Base-by-base conservation (phyloP, 2,113 vertebrate species). In the Pardalotus punctatus region DNA sequence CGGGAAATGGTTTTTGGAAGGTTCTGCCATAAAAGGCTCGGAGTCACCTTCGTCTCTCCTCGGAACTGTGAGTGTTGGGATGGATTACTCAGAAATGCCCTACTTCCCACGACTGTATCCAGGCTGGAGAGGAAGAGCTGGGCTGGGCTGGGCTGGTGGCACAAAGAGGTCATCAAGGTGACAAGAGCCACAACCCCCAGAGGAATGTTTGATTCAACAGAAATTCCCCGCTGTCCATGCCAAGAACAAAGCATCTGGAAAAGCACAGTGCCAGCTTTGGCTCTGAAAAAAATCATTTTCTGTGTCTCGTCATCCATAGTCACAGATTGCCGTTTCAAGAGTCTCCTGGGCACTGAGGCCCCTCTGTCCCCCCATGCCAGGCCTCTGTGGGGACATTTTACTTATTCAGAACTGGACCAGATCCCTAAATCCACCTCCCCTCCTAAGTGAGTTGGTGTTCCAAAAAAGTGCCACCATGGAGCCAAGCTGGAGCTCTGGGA, bases 241-340 rank as follows among this genome's bases (percentile, higher is more conserved):
- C 81, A 91, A 90, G 40, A 82, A 35, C 6, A 36, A 43, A 82
- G 20, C 48, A 53, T 22, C 28, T 0, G 1, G 42, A 51, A 27
- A 54, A 70, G 51, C 27, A 79, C 0, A 1, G 16, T 1, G 22
- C 33, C 70, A 54, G 3, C 22, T 76, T 38, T 12, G 11, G 27
- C 27, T 92, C 47, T 6, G 72, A 14, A 56, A 74, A 36, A 11
- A 17, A 9, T 36, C 15, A 8, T 60, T 90, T 58, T 56, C 38
- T 6, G 1, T 61, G 6, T 67, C 23, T 23, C 27, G 3, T 50
- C 40, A 27, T 7, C 24, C 23, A 11, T 3, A 57, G n/a, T 4
- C 45, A 19, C 0, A 0, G 53, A 64, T 1, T 17, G 8, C 6
- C 54, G 33, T 4, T 0, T 0, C 36, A 50, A 29, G 57, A 43